Percentiles rank a stretch among this genome's conserved stretches.
Evolutionary conservation across 2,113 vertebrate species (phyloP).

Genomic region (Ophiodon elongatus): DNA sequence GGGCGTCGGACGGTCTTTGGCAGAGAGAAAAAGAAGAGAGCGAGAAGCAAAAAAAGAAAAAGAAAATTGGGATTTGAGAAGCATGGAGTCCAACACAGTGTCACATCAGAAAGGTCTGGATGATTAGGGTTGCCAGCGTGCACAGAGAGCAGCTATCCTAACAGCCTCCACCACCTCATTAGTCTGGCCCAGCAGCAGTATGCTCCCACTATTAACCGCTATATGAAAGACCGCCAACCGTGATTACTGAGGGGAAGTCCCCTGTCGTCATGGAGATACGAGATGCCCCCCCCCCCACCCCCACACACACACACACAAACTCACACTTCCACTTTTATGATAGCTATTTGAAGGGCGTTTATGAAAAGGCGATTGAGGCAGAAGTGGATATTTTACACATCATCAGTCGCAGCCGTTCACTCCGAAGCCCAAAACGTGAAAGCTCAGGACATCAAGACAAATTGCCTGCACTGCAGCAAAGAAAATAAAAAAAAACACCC

Average conservation of each 20-base stretch:
- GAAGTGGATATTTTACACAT: conserved; percentile 68
- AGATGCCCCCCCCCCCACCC: conserved; percentile 31
- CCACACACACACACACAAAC: conserved; percentile 10
- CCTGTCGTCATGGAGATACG: conserved; percentile 71
- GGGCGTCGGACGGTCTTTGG: conserved; percentile 1
- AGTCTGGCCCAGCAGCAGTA: conserved; percentile 70
- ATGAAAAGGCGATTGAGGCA: conserved; percentile 55
- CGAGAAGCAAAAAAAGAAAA: background rate
- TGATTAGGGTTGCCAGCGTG: conserved; percentile 61
- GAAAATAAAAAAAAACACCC: conserved; percentile 2
- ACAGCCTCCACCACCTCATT: conserved; percentile 76
- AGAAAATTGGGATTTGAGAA: conserved; percentile 22
- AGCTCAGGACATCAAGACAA: conserved; percentile 37
- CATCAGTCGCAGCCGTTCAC: conserved; percentile 37
- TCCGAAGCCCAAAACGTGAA: conserved; percentile 18
- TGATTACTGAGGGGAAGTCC: conserved; percentile 76
- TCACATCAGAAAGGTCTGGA: conserved; percentile 66
- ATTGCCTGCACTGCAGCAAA: conserved; percentile 39
- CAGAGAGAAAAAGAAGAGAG: background rate
- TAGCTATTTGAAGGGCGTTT: conserved; percentile 53
- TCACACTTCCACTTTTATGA: conserved; percentile 33
- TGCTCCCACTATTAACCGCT: conserved; percentile 73
- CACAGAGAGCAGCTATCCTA: conserved; percentile 59
- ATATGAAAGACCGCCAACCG: conserved; percentile 76
- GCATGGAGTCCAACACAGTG: conserved; percentile 44